Percentiles rank a stretch among this genome's conserved stretches.
These are phyloP conservation scores for Lemur catta DNA, from an alignment of 2,797 vertebrate species.

Conservation along the genomic window DNA sequence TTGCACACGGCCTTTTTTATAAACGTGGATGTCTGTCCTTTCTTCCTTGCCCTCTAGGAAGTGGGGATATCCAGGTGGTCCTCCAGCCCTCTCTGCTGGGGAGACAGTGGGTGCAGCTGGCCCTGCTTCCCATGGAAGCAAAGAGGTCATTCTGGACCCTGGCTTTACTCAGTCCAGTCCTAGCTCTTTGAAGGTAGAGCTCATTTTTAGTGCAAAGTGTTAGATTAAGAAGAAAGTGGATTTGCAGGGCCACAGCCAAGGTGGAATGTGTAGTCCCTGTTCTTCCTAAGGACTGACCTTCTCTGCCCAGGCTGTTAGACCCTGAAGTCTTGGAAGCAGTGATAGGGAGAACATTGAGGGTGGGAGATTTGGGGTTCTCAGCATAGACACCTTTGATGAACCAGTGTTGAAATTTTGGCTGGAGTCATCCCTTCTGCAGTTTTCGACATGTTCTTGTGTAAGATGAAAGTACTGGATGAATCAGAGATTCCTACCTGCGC, in stretches of 20 bases:
- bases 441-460: not conserved
- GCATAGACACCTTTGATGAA: not conserved
- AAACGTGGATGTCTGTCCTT: not conserved
- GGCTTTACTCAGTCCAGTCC: not conserved
- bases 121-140: not conserved
- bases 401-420: not conserved
- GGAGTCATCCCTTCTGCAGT: not conserved
- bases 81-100: not conserved
- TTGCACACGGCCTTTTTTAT: not conserved
- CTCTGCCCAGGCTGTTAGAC: not conserved
- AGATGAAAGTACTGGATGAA: not conserved
- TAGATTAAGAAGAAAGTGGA: not conserved
- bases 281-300: not conserved
- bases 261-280: not conserved
- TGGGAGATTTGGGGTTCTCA: not conserved
- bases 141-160: not conserved
- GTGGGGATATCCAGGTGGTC: not conserved
- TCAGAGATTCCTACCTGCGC: not conserved
- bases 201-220: not conserved
- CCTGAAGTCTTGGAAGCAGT: not conserved
- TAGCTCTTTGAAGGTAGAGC: conserved; percentile 5
- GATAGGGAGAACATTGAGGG: not conserved
- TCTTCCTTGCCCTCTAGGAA: not conserved
- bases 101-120: not conserved
- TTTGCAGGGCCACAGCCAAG: not conserved